Evolutionary conservation across 2,888 invertebrate genomes (phyloP).

Genomic region (Xestoiulus laeticollis): DNA sequence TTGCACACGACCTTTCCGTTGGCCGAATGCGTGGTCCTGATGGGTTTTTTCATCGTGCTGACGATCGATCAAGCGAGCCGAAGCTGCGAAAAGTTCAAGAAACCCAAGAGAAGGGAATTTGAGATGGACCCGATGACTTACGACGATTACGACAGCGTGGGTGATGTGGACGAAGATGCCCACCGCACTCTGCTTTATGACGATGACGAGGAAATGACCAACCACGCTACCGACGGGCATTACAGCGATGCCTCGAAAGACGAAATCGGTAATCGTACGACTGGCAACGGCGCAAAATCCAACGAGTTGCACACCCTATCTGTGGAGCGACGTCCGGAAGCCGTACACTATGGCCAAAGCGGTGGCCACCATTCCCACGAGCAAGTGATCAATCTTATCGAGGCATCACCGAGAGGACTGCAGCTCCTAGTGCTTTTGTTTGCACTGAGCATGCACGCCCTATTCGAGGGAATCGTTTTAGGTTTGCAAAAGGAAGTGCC

Average conservation of each 20-base stretch:
- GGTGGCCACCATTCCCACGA: slow-evolving; percentile 45
- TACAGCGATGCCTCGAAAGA: slow-evolving; percentile 16
- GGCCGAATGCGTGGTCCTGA: slow-evolving; percentile 60
- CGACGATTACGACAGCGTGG: slow-evolving; percentile 41
- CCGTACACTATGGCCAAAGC: neutral
- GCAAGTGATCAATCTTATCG: slow-evolving; percentile 25
- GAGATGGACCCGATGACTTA: slow-evolving; percentile 35
- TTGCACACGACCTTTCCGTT: slow-evolving; percentile 59
- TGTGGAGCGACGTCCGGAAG: neutral
- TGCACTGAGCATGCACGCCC: slow-evolving; percentile 62
- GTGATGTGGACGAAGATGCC: slow-evolving; percentile 50
- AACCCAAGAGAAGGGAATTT: slow-evolving; percentile 6
- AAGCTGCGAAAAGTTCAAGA: slow-evolving; percentile 46
- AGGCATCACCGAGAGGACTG: slow-evolving; percentile 56
- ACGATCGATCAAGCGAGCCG: slow-evolving; percentile 60
- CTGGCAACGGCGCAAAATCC: neutral
- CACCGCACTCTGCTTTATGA: slow-evolving; percentile 47
- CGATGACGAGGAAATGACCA: slow-evolving; percentile 50
- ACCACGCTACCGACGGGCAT: neutral
- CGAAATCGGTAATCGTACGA: neutral
- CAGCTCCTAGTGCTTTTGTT: slow-evolving; percentile 61
- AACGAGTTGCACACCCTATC: neutral
- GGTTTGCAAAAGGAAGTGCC: slow-evolving; percentile 61
- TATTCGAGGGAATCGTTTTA: slow-evolving; percentile 64
- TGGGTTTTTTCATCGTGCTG: slow-evolving; percentile 62